Evolutionary conservation across 2,797 vertebrate species (phyloP).

Genomic region (Peromyscus eremicus): DNA sequence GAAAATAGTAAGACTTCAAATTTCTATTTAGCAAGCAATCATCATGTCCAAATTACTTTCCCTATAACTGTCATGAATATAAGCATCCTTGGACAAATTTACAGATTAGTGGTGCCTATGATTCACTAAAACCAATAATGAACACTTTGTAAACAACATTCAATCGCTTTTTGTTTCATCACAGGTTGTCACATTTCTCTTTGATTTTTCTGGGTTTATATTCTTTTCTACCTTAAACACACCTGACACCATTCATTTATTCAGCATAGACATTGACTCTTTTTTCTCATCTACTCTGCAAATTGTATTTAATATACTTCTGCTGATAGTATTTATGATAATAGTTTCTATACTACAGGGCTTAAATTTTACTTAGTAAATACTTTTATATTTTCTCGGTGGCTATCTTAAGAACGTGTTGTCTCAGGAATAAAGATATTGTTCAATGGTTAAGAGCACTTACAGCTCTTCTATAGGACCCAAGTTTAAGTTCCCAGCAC

Average conservation of each 20-base stretch:
- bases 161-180: background rate
- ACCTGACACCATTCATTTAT: background rate
- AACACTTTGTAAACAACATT: background rate
- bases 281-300: background rate
- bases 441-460: background rate
- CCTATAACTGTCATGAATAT: background rate
- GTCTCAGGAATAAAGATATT: background rate
- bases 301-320: constrained; percentile 10
- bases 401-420: background rate
- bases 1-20: background rate
- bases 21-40: background rate
- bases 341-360: background rate
- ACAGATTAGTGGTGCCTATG: background rate
- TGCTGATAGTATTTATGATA: background rate
- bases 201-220: background rate
- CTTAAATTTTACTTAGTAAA: background rate
- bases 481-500: background rate
- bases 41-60: background rate
- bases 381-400: background rate
- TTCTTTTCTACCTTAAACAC: background rate
- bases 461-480: no score
- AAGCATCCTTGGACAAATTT: background rate
- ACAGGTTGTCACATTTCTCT: background rate
- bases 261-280: background rate
- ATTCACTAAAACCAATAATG: background rate